Percentiles rank a stretch among this genome's conserved stretches.
Conservation (phyloP, 2,797 vertebrate genomes). For the Cossypha niveicapilla region DNA sequence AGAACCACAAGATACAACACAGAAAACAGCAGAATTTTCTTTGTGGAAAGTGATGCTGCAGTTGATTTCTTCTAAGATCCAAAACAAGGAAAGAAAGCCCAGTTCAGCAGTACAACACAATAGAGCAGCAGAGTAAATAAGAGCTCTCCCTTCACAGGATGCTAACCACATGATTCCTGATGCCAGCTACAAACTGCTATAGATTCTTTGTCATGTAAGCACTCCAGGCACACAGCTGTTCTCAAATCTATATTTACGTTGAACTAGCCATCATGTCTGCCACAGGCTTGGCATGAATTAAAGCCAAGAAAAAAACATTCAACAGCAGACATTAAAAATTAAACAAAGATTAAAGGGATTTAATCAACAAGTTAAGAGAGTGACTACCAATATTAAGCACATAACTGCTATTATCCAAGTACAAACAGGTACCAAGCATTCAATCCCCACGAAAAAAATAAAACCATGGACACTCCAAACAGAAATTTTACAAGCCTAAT, state of each 20-base stretch:
- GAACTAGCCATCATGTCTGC: background rate
- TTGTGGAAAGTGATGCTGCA: background rate
- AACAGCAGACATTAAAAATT: background rate
- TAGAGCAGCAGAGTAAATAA: background rate
- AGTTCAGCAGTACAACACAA: background rate
- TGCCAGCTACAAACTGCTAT: background rate
- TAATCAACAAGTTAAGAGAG: background rate
- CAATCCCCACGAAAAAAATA: rapidly evolving
- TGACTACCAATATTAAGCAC: background rate
- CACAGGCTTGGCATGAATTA: background rate
- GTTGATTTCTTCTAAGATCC: background rate
- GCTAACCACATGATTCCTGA: background rate
- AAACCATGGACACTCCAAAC: background rate
- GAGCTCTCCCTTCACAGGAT: background rate
- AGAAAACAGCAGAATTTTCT: background rate
- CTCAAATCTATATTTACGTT: background rate
- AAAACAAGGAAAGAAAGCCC: background rate
- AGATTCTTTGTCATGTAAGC: background rate
- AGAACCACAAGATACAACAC: background rate
- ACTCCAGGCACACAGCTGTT: background rate
- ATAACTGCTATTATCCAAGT: background rate
- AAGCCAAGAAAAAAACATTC: background rate
- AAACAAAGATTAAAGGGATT: background rate
- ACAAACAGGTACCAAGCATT: background rate
- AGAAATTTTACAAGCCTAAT: background rate